Evolutionary conservation across 2,888 invertebrate species (phyloP), one percentile per base, ranked within the genome.

Genomic region (Diloba caeruleocephala): DNA sequence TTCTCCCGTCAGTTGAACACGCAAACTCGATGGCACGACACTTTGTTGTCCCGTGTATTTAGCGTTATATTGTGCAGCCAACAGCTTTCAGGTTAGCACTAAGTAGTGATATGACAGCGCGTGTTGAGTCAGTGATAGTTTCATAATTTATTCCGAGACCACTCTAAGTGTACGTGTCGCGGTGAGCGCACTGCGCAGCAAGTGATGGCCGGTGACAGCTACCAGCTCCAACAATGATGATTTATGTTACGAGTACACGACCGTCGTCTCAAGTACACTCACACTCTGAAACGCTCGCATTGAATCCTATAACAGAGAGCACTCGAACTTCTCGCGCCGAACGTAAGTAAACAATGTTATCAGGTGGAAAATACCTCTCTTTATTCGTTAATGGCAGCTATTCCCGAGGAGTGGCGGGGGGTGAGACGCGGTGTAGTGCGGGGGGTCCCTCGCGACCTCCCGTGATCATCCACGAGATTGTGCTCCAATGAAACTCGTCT

Each of bases 381-480:
- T 85, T 86, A 83, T 84, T 81, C 82, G 82, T 77, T 87, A 87
- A 87, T 86, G 79, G 79, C 66, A 74, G 76, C 81, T 77, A 85
- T 85, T 85, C 79, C 76, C 75, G 70, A 71, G 71, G 58, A 65
- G 58, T 49, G 53, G 54, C 23, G 53, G 26, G 62, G 44, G 44
- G 33, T 12, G 44, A 21, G 21, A 7, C 17, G 53, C 10, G 32
- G 37, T 21, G 53, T 12, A 54, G 48, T 39, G 37, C 36, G 28
- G 52, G 48, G 25, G 58, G 26, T 58, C 56, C 57, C 48, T 49
- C 61, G 55, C 53, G 54, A 49, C 73, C 74, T 68, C 61, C 66
- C 61, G 74, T 63, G 79, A 83, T 82, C 80, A 82, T 77, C 81
- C 75, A 67, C 77, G 73, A 81, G 82, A 87, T 86, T 83, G 84